phyloP scores from a whole-genome alignment of 2,113 vertebrate genomes.

The Zosterops hypoxanthus region DNA sequence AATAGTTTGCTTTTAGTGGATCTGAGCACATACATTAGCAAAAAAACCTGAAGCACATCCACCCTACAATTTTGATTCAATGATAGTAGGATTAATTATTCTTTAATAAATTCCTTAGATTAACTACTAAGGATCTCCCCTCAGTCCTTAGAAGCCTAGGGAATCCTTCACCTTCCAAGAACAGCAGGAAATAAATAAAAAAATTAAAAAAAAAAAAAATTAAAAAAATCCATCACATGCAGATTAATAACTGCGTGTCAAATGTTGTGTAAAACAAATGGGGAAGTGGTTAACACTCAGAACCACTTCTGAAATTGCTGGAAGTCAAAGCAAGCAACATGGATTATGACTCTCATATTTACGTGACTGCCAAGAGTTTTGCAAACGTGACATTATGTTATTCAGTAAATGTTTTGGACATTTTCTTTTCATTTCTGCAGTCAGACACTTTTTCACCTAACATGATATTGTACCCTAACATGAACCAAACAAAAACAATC shows the following conservation, averaged over 20 bases:
- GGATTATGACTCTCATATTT: not conserved
- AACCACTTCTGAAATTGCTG: not conserved
- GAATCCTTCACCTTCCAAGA: not conserved
- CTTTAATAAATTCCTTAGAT: not conserved
- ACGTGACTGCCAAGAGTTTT: not conserved
- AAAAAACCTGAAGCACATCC: not conserved
- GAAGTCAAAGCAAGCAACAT: not conserved
- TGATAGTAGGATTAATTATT: not conserved
- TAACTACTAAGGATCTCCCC: not conserved
- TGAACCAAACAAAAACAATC: not conserved
- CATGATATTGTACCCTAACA: not conserved
- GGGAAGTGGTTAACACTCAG: not conserved
- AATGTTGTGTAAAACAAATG: not conserved
- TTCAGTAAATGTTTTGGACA: not conserved
- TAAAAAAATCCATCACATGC: not conserved
- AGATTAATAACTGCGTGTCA: not conserved
- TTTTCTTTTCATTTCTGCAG: not conserved
- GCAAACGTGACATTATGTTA: rapidly evolving
- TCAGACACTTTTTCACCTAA: not conserved
- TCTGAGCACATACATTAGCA: not conserved
- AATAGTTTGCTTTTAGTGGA: not conserved
- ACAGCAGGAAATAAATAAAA: not conserved
- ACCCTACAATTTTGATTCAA: not conserved
- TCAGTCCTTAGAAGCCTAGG: not conserved
- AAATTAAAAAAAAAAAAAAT: not conserved